Evolutionary conservation across 64 coral and sea anemone species (phyloP), one percentile per base, ranked within the genome.

Genomic region (Orbicella faveolata): DNA sequence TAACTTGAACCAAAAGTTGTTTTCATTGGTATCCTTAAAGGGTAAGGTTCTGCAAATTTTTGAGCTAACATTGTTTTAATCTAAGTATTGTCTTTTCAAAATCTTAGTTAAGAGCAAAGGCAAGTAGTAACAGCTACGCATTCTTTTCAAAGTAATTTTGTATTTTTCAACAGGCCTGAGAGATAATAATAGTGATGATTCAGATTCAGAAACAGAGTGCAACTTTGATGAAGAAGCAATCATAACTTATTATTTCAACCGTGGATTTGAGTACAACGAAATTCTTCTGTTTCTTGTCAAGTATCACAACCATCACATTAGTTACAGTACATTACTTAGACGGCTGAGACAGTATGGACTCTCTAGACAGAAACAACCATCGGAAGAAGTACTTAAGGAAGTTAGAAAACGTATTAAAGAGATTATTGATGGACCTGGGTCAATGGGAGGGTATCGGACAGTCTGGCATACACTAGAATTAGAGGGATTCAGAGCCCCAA

Each of bases 401-500:
- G 78, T 73, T 34, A 93, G 91, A 37, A 30, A 74, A 77, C 86
- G 85, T 36, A 83, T 93, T 33, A 35, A 75, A 54, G 77, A 74
- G 21, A 93, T 93, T 69, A 82, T 93, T 19, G 55, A 83, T 75
- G 83, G 82, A 20, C 83, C 67, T 75, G 78, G 75, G 20, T 88
- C 77, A 34, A 88, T 74, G 36, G 65, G 63, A 16, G 82, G 92
- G 51, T 90, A 90, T 78, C 20, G 74, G 55, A 61, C 81, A 26
- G 54, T 94, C 55, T 94, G 87, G 88, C 88, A 86, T 41, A 90
- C 79, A 55, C 30, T 94, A n/a, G 75, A 94, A 41, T 35, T 80
- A 59, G 75, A 90, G 36, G 87, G 75, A 66, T 73, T 87, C 48
- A 75, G 78, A 87, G 86, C 89, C 34, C 85, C 94, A n/a, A 41